Conservation (phyloP, 2,113 vertebrate genomes). For the Mobula hypostoma region DNA sequence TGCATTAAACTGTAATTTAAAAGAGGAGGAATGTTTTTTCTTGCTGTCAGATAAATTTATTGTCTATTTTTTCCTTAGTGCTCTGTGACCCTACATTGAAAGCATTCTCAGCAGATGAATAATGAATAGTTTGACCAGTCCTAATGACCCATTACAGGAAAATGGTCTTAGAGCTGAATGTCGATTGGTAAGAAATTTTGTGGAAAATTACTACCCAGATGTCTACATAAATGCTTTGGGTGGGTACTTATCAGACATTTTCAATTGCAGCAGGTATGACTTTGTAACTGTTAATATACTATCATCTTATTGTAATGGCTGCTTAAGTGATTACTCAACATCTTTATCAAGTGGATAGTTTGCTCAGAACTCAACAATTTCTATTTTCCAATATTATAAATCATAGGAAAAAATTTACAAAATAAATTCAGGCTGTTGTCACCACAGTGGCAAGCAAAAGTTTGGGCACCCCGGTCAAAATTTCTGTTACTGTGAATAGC, state of each 20-base stretch:
- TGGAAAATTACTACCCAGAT: background rate
- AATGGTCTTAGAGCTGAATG: slow-evolving; percentile 45
- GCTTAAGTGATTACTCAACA: background rate
- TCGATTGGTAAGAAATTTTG: slow-evolving; percentile 41
- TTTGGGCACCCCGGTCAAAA: too few relatives aligned
- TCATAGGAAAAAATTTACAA: background rate
- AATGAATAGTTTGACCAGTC: slow-evolving; percentile 47
- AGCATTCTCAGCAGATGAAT: slow-evolving; percentile 40
- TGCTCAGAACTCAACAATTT: background rate
- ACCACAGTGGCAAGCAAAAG: background rate
- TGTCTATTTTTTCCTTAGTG: slow-evolving; percentile 28
- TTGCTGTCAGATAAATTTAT: slow-evolving; percentile 33
- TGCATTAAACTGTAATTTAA: slow-evolving; percentile 25
- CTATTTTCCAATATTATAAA: background rate
- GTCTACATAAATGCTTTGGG: background rate
- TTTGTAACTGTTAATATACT: background rate
- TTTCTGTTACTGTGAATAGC: too few relatives aligned
- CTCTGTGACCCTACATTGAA: background rate
- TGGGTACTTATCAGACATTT: background rate
- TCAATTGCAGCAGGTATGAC: background rate
- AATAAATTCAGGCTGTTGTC: too few relatives aligned
- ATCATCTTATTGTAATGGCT: background rate
- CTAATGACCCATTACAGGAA: slow-evolving; percentile 52
- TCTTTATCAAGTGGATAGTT: background rate
- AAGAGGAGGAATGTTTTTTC: slow-evolving; percentile 24